Evolutionary conservation across 2,888 invertebrate species (phyloP).

Genomic region (Hydrotaea cyrtoneurina): DNA sequence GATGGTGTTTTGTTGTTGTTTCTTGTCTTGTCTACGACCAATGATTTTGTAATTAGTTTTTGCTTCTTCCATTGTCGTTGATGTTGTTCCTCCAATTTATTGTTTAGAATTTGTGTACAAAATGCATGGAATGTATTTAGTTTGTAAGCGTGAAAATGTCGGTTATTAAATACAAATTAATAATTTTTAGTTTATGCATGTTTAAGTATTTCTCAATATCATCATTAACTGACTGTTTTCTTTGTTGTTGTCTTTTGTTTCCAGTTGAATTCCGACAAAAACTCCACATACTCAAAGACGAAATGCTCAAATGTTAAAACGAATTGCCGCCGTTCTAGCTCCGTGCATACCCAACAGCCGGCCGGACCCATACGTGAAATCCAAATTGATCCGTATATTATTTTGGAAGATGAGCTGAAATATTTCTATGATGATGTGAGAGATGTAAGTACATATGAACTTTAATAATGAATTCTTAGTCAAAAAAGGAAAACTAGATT

Average conservation of each 20-base stretch:
- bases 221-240: constrained; percentile 29
- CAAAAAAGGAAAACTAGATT: background rate
- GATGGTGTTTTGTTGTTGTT: background rate
- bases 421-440: constrained; percentile 92
- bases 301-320: constrained; percentile 68
- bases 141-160: background rate
- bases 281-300: constrained; percentile 63
- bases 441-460: constrained; percentile 85
- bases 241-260: constrained; percentile 53
- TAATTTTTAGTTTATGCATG: background rate
- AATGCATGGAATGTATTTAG: background rate
- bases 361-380: constrained; percentile 89
- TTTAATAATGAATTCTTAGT: too few species aligned
- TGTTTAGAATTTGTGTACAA: background rate
- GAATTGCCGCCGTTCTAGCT: constrained; percentile 83
- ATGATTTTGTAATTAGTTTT: constrained; percentile 38
- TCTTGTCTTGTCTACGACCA: constrained; percentile 9
- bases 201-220: background rate
- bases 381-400: constrained; percentile 92
- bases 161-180: constrained; percentile 45
- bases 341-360: constrained; percentile 90
- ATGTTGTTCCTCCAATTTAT: background rate
- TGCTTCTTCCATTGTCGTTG: background rate
- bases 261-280: constrained; percentile 67
- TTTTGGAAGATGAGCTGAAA: constrained; percentile 93